Evolutionary conservation across 1,140 invertebrate species (phyloP).

Genomic region (Heliconius melpomene): DNA sequence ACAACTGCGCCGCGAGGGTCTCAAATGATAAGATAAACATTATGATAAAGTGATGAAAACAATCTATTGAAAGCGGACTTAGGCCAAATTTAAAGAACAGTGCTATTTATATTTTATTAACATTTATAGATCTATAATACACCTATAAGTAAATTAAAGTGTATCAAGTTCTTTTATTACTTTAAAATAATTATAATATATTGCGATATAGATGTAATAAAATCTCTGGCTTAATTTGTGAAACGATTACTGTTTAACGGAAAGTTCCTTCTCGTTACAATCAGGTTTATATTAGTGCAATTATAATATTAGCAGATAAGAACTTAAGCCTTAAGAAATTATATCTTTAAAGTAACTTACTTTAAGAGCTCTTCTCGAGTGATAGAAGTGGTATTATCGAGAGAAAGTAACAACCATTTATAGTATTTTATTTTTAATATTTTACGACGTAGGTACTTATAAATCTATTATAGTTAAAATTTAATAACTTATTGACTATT

Average conservation of each 20-base stretch:
- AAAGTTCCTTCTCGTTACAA: background rate
- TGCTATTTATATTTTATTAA: background rate
- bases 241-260: background rate
- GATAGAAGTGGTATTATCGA: background rate
- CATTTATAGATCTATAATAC: background rate
- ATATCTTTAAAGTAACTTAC: background rate
- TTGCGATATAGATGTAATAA: too few species aligned
- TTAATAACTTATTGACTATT: background rate
- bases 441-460: background rate
- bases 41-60: background rate
- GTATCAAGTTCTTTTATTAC: too few species aligned
- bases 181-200: too few species aligned
- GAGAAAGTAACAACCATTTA: background rate
- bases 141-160: too few species aligned
- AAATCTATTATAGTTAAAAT: background rate
- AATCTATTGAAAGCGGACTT: background rate
- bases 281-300: background rate
- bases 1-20: too few species aligned
- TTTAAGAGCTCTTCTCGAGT: background rate
- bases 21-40: background rate
- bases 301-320: conserved; percentile 1
- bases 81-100: background rate
- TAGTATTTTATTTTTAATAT: background rate
- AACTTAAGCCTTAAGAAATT: background rate
- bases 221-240: too few species aligned